Conservation (phyloP, 2,888 invertebrate genomes). For the Microplitis deprimator region DNA sequence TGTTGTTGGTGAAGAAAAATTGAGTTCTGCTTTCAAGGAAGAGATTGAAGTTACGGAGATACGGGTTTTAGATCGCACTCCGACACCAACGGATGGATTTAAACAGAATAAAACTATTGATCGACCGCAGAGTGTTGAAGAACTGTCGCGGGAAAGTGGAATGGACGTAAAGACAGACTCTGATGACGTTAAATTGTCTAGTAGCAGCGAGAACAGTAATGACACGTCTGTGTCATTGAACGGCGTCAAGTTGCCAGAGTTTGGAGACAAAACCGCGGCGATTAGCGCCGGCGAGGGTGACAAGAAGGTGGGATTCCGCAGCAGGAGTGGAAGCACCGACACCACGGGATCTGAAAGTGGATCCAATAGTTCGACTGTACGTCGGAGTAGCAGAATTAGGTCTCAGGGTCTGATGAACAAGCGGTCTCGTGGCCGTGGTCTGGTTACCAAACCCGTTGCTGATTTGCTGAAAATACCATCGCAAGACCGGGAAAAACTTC, state of each 20-base stretch:
- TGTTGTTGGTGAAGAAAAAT: neutral
- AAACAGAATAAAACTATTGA: constrained; percentile 44
- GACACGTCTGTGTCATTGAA: constrained; percentile 70
- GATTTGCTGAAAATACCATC: constrained; percentile 59
- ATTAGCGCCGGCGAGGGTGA: constrained; percentile 58
- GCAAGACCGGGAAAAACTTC: constrained; percentile 59
- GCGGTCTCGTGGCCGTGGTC: constrained; percentile 69
- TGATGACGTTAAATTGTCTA: constrained; percentile 64
- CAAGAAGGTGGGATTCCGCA: constrained; percentile 64
- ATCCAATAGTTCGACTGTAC: constrained; percentile 72
- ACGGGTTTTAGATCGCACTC: constrained; percentile 16
- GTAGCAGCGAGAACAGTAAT: constrained; percentile 75
- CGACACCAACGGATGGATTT: constrained; percentile 3
- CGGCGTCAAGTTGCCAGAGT: constrained; percentile 58
- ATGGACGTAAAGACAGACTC: constrained; percentile 61
- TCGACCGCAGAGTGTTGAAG: constrained; percentile 44
- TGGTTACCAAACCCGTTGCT: constrained; percentile 64
- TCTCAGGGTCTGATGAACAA: constrained; percentile 81
- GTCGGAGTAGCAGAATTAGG: constrained; percentile 84
- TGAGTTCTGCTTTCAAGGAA: neutral
- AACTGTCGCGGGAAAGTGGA: constrained; percentile 61
- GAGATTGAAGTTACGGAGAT: neutral
- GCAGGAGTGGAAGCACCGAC: constrained; percentile 68
- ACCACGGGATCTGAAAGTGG: constrained; percentile 69
- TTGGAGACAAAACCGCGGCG: constrained; percentile 51